Conservation (phyloP, 1,140 invertebrate genomes). For the Centruroides sculpturatus region DNA sequence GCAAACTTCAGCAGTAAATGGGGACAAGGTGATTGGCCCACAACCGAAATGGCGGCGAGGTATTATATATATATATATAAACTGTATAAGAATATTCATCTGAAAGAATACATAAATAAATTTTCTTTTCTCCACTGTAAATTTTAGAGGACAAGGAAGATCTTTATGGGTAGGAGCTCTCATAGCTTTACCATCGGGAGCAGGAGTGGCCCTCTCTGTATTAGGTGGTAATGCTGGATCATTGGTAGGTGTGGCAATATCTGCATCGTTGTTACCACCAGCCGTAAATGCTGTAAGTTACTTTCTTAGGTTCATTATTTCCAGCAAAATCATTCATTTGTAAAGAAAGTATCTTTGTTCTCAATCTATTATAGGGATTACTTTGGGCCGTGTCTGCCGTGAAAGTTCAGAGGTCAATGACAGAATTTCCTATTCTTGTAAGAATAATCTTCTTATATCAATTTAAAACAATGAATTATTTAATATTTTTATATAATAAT, state of each 20-base stretch:
- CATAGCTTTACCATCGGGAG: constrained; percentile 52
- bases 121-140: too few relatives aligned
- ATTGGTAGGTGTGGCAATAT: constrained; percentile 74
- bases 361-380: background rate
- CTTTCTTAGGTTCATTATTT: background rate
- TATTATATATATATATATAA: background rate
- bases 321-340: too few relatives aligned
- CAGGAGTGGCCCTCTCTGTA: constrained; percentile 65
- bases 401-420: background rate
- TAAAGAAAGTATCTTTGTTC: background rate
- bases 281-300: constrained; percentile 63
- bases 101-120: too few relatives aligned
- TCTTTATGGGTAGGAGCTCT: constrained; percentile 36
- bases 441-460: too few relatives aligned
- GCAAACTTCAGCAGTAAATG: constrained; percentile 4
- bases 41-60: constrained; percentile 12
- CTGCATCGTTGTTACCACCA: constrained; percentile 66
- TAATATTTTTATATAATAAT: too few relatives aligned
- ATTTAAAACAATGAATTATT: too few relatives aligned
- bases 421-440: background rate
- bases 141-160: constrained; percentile 8
- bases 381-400: background rate
- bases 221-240: constrained; percentile 69
- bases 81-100: too few relatives aligned
- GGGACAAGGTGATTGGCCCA: constrained; percentile 8